A percentile compares a stretch with the other conserved stretches of the same genome.
Conservation (phyloP, 2,888 invertebrate genomes). For the Beris chalybata region DNA sequence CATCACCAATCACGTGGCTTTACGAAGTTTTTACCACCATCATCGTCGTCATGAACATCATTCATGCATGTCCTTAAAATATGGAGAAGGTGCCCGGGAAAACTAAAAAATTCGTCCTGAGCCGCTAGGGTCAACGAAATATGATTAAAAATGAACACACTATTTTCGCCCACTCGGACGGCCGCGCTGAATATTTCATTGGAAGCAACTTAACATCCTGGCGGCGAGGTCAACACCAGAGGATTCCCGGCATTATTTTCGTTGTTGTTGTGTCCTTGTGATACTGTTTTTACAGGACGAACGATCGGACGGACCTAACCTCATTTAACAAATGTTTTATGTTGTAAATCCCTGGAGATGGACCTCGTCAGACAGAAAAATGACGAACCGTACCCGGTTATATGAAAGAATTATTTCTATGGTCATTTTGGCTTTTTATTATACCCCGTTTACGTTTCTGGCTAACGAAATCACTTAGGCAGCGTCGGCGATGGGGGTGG, state of each 20-base stretch:
- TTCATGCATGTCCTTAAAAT: conserved; percentile 24
- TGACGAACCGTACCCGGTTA: conserved; percentile 5
- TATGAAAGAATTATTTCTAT: conserved; percentile 22
- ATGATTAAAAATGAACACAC: conserved; percentile 25
- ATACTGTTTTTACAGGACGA: conserved; percentile 5
- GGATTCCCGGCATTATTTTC: background rate
- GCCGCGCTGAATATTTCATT: conserved; percentile 21
- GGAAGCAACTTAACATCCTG: conserved; percentile 5
- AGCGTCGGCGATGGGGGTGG: no score
- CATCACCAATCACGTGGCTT: background rate
- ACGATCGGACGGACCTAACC: background rate
- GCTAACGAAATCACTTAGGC: no score
- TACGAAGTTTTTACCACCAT: background rate
- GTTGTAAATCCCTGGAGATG: conserved; percentile 7
- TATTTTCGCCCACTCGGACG: conserved; percentile 17
- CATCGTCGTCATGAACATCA: conserved; percentile 14
- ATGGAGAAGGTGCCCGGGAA: conserved; percentile 10
- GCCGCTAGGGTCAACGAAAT: background rate
- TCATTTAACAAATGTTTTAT: background rate
- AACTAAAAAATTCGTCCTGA: conserved; percentile 6
- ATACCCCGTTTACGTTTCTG: conserved; percentile 12
- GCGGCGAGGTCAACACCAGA: background rate
- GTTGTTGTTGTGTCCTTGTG: conserved; percentile 2
- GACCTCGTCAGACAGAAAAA: conserved; percentile 6
- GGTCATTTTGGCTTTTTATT: conserved; percentile 9